These are phyloP conservation scores for Apodemia mormo DNA, from an alignment of 2,888 invertebrate species.

Conservation along the genomic window DNA sequence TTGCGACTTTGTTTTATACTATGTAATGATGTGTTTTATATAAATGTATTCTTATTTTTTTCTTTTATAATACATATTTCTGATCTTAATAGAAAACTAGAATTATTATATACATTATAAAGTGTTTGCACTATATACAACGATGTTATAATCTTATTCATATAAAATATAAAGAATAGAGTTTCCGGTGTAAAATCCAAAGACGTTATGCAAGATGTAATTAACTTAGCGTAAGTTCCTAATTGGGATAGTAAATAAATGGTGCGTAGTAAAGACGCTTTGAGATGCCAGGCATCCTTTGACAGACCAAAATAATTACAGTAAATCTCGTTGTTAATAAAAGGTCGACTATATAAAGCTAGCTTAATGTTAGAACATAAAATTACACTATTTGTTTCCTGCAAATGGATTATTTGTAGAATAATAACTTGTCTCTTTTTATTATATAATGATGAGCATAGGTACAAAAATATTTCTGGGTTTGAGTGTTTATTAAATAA, in stretches of 20 bases:
- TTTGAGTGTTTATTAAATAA: too few species aligned
- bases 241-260: constrained; percentile 80
- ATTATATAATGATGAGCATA: background rate
- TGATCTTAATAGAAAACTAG: too few species aligned
- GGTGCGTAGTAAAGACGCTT: constrained; percentile 72
- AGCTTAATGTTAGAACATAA: background rate
- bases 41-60: too few species aligned
- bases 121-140: background rate
- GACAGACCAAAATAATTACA: constrained; percentile 69
- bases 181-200: constrained; percentile 7
- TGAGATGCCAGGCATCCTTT: constrained; percentile 76
- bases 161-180: background rate
- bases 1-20: too few species aligned
- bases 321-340: constrained; percentile 49
- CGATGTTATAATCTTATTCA: constrained; percentile 2
- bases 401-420: too few species aligned
- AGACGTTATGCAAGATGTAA: constrained; percentile 34
- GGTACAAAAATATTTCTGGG: too few species aligned
- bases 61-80: too few species aligned
- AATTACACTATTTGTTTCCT: background rate
- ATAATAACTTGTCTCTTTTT: background rate
- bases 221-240: constrained; percentile 71
- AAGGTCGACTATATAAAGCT: constrained; percentile 14
- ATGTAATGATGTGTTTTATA: too few species aligned
- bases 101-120: background rate